These are phyloP conservation scores for Ethmia dodecea DNA, from an alignment of 2,888 invertebrate species.

Conservation along the genomic window DNA sequence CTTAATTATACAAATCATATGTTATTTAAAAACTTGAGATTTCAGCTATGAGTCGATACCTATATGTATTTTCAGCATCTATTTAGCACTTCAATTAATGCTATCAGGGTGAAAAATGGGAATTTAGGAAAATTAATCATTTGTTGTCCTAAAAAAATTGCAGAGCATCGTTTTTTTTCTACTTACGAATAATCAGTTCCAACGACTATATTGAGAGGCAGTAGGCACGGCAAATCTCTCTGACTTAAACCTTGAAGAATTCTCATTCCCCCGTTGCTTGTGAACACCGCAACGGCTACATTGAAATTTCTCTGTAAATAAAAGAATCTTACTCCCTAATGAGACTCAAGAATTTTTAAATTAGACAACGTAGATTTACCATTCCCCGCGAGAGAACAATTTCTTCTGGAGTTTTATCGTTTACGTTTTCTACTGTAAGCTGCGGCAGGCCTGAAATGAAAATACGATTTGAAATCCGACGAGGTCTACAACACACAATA, in stretches of 20 bases:
- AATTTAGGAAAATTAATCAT: too few species aligned
- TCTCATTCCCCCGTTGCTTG: slow-evolving; percentile 34
- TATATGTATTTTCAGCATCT: too few species aligned
- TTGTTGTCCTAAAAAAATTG: too few species aligned
- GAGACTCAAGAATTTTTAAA: neutral
- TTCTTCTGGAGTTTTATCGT: slow-evolving; percentile 36
- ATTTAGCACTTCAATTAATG: too few species aligned
- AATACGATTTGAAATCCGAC: too few species aligned
- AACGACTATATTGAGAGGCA: slow-evolving; percentile 41
- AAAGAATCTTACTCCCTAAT: neutral
- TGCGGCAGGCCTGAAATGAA: slow-evolving; percentile 35
- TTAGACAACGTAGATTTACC: slow-evolving; percentile 14
- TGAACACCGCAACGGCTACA: slow-evolving; percentile 33
- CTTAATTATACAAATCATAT: too few species aligned
- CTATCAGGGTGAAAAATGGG: too few species aligned
- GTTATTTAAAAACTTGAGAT: too few species aligned
- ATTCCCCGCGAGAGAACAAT: slow-evolving; percentile 26
- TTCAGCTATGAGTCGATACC: too few species aligned
- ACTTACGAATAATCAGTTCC: slow-evolving; percentile 51
- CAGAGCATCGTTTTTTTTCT: too few species aligned
- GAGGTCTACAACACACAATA: too few species aligned
- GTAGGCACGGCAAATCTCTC: slow-evolving; percentile 25
- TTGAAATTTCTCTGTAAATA: slow-evolving; percentile 32
- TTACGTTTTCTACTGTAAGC: slow-evolving; percentile 27
- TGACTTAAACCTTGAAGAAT: slow-evolving; percentile 25